Evolutionary conservation across 2,888 invertebrate species (phyloP).

Genomic region (Podabrus alpinus): DNA sequence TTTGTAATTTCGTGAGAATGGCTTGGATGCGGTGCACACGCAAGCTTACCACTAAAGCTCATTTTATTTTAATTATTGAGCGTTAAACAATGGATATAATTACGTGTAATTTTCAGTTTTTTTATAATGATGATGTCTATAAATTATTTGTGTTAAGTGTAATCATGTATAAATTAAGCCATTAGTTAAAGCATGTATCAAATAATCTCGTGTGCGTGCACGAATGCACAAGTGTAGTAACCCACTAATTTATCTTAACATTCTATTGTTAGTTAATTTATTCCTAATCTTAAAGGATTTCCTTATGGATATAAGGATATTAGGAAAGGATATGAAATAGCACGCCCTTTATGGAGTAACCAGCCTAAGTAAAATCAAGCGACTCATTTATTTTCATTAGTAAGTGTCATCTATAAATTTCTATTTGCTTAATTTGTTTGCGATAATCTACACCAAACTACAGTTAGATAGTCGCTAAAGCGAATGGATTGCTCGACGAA

Average conservation of each 20-base stretch:
- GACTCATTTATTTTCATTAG: constrained; percentile 17
- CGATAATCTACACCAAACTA: not conserved
- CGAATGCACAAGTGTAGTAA: constrained; percentile 5
- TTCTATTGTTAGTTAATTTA: constrained; percentile 19
- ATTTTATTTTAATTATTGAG: not conserved
- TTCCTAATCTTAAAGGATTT: constrained; percentile 19
- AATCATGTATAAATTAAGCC: not conserved
- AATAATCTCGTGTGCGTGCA: not conserved
- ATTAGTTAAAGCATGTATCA: not conserved
- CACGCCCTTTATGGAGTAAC: constrained; percentile 7
- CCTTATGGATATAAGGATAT: constrained; percentile 18
- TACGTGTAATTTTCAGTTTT: not conserved
- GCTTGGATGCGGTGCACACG: not conserved
- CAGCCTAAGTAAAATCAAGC: constrained; percentile 12
- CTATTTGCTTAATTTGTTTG: constrained; percentile 6
- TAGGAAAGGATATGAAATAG: constrained; percentile 21
- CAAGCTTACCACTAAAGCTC: not conserved
- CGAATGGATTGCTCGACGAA: not conserved
- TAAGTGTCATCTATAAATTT: constrained; percentile 2
- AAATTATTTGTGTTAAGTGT: not conserved
- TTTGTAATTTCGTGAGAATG: not conserved
- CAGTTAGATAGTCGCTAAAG: not conserved
- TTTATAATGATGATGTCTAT: not conserved
- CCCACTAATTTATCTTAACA: constrained; percentile 11
- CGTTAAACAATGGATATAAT: not conserved